These are phyloP conservation scores for Helarctos malayanus DNA, from an alignment of 2,797 vertebrate species.

Conservation along the genomic window DNA sequence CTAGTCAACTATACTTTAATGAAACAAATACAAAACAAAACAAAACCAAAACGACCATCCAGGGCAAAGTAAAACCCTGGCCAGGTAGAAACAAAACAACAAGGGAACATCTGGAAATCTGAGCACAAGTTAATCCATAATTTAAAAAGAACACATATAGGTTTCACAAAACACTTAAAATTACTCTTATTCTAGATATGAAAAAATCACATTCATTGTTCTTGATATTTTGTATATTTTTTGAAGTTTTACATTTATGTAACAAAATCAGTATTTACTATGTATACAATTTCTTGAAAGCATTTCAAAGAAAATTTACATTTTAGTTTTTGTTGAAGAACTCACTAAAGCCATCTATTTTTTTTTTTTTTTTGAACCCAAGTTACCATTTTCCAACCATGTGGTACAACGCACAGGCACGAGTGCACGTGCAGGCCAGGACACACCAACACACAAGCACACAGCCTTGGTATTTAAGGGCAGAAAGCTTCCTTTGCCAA, in stretches of 20 bases:
- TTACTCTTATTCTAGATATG: not conserved
- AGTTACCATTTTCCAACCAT: conserved; percentile 11
- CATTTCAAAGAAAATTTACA: not conserved
- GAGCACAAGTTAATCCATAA: not conserved
- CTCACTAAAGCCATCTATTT: not conserved
- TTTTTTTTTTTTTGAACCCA: not conserved
- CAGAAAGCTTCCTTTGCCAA: not conserved
- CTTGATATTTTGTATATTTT: not conserved
- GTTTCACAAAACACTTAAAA: not conserved
- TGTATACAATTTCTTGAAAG: not conserved
- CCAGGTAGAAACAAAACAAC: not conserved
- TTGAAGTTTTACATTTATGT: not conserved
- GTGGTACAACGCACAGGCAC: not conserved
- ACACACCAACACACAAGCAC: too few species aligned
- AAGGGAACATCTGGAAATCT: not conserved
- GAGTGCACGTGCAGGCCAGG: not conserved
- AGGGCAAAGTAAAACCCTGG: not conserved
- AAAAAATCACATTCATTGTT: not conserved
- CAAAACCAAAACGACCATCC: not conserved
- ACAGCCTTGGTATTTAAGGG: not conserved
- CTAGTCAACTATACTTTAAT: not conserved
- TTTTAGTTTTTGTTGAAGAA: conserved; percentile 1
- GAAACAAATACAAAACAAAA: not conserved
- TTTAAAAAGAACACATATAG: not conserved
- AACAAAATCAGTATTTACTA: not conserved